Conservation (phyloP, 2,797 vertebrate species). For the Argentina silus region DNA sequence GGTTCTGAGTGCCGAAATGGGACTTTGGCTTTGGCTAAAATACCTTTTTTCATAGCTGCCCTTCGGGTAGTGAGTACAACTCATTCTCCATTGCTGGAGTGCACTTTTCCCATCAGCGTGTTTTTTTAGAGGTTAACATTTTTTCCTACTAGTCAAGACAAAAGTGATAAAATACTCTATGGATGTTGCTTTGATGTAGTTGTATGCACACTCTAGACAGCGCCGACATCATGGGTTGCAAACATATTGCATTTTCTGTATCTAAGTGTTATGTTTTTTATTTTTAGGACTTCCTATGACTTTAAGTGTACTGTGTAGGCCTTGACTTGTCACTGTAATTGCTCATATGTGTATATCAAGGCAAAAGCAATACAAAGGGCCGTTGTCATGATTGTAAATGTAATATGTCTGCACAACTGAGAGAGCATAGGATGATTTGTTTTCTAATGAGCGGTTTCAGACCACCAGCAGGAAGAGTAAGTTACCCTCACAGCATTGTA, state of each 20-base stretch:
- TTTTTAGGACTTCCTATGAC: too few species aligned
- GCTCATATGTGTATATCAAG: too few species aligned
- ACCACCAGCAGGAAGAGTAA: not conserved
- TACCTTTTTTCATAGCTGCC: constrained; percentile 14
- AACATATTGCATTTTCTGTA: too few species aligned
- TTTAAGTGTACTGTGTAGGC: too few species aligned
- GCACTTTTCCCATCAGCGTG: constrained; percentile 30
- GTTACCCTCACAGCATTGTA: not conserved
- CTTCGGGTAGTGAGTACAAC: constrained; percentile 16
- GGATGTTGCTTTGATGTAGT: not conserved
- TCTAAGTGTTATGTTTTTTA: too few species aligned
- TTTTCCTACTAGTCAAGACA: constrained; percentile 10
- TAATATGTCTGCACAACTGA: not conserved
- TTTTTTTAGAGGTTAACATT: constrained; percentile 22
- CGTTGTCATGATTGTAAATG: too few species aligned
- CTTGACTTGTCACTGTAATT: too few species aligned
- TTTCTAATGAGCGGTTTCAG: not conserved
- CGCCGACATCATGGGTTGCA: too few species aligned
- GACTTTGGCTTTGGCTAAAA: constrained; percentile 2
- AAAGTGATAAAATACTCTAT: constrained; percentile 3
- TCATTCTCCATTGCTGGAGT: constrained; percentile 19
- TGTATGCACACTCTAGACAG: too few species aligned
- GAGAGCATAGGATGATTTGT: not conserved
- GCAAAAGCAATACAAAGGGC: too few species aligned
- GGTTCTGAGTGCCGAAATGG: constrained; percentile 29